Evolutionary conservation across 2,888 invertebrate species (phyloP), one percentile per base, ranked within the genome.

Genomic region (Aphidoletes aphidimyza): DNA sequence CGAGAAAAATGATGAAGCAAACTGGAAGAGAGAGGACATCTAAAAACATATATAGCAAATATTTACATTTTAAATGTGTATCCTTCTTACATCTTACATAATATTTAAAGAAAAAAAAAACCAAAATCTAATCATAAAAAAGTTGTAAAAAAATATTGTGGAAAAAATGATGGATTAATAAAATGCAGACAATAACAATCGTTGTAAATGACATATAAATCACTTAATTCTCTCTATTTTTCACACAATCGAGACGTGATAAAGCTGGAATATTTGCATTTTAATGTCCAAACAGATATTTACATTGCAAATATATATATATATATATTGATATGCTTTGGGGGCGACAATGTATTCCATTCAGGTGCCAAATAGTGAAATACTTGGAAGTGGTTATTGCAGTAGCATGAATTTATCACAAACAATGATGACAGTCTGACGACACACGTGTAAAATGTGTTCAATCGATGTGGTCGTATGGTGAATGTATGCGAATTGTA

Each of bases 171-270:
- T 69, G 69, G 30, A 69, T 30, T 69, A 69, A 69, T 69, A 69
- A 69, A 69, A 69, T 30, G 69, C 69, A 69, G 69, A 69, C 69
- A 69, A 69, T 69, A 69, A 69, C 69, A 54, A 54, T 69, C 69
- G 17, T 34, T 69, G 6, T 26, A 30, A 69, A 30, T 30, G 69
- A 69, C 54, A 54, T 54, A n/a, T n/a, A 22, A 6, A 17, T 47
- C n/a, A 54, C 3, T 54, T 22, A 3, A 11, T 9, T 47, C 3
- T 47, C 17, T 17, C 47, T 47, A 17, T 47, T 11, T 14, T 9
- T 47, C 17, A 17, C 17, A 5, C 47, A 3, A 47, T 47, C 19
- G 9, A 54, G 9, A 54, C 3, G 22, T 11, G 3, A 9, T 42
- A 42, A 42, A 42, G 42, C 3, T 47, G 47, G 47, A 47, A 11